These are phyloP conservation scores for Morus bassanus DNA, from an alignment of 2,797 vertebrate genomes.

Conservation along the genomic window DNA sequence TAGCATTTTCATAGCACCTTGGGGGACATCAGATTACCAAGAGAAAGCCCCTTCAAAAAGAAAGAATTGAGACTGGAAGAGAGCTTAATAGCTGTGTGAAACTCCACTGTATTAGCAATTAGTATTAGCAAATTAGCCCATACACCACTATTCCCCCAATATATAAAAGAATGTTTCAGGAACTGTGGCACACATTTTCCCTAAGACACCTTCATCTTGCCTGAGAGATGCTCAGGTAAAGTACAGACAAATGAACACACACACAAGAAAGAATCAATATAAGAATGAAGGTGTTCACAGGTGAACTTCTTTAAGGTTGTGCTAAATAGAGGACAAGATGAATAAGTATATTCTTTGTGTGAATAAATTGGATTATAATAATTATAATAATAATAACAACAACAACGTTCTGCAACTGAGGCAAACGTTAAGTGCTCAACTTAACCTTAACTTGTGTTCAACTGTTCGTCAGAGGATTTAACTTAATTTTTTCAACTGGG, in stretches of 20 bases:
- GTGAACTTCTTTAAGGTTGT: neutral
- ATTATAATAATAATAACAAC: neutral
- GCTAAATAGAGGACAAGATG: neutral
- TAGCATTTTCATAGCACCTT: neutral
- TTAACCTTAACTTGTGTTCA: neutral
- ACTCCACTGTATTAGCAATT: neutral
- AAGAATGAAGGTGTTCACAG: neutral
- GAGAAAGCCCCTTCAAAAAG: neutral
- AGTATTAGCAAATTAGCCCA: neutral
- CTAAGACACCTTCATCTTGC: neutral
- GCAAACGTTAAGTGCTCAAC: neutral
- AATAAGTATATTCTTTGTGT: neutral
- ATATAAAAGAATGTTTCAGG: neutral
- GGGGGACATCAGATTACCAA: neutral
- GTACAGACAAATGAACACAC: neutral
- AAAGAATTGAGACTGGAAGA: neutral
- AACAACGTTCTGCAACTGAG: neutral
- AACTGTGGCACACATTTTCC: neutral
- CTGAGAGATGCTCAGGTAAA: neutral
- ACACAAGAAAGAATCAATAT: rapidly evolving
- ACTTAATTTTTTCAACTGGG: neutral
- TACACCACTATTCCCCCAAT: neutral
- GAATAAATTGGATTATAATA: neutral
- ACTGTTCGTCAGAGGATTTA: neutral
- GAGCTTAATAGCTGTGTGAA: neutral